Conservation (phyloP, 92 coral and sea anemone genomes). For the Umimayanthus kanabou region DNA sequence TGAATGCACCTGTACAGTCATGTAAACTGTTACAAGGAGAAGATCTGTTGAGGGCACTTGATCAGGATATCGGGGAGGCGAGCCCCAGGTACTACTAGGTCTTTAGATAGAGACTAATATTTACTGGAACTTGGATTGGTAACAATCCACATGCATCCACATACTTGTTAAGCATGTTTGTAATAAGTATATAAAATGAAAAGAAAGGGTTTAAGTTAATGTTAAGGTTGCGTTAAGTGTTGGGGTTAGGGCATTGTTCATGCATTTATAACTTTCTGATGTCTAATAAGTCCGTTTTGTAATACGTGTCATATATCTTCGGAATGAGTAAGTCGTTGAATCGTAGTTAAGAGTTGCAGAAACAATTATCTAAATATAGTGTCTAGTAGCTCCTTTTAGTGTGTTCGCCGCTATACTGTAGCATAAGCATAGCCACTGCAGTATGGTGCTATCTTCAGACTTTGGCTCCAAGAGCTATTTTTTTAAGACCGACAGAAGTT, state of each 20-base stretch:
- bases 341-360: no score
- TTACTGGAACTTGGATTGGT: not conserved
- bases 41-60: slow-evolving; percentile 85
- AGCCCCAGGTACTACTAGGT: slow-evolving; percentile 10
- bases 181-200: not conserved
- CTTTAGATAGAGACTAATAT: not conserved
- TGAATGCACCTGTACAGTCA: slow-evolving; percentile 84
- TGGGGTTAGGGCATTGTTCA: no score
- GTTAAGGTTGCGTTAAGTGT: no score
- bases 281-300: no score
- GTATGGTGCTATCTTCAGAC: not conserved
- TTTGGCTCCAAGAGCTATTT: not conserved
- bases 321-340: no score
- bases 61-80: slow-evolving; percentile 54
- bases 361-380: no score
- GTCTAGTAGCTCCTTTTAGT: not conserved
- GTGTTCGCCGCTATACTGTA: not conserved
- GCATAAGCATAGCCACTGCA: not conserved
- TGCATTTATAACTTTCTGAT: no score
- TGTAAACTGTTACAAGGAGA: slow-evolving; percentile 83
- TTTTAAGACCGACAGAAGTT: not conserved
- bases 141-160: not conserved
- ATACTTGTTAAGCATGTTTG: not conserved
- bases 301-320: no score
- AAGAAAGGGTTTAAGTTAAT: no score